Evolutionary conservation across 1,140 invertebrate genomes (phyloP), one percentile per base, ranked within the genome.

Genomic region (Hypsibius dujardini): DNA sequence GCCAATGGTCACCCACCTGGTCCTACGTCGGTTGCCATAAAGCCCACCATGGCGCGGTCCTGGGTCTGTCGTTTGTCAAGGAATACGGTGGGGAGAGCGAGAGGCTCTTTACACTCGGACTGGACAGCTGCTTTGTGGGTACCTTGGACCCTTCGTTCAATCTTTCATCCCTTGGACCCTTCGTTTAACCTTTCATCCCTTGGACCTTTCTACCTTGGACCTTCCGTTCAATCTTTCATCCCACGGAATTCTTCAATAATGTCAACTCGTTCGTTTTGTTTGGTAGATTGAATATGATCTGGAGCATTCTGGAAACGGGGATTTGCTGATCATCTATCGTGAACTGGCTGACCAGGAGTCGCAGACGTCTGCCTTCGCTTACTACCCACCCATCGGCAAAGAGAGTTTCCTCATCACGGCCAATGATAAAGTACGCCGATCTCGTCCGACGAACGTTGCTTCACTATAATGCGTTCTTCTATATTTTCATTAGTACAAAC

Each of bases 331-430:
- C n/a, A 7, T 7, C 7, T 56, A 56, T 56, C 50, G 50, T n/a
- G 50, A 56, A n/a, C 7, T 56, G 50, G n/a, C n/a, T n/a, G 50
- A 56, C 50, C n/a, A 7, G 50, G 50, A 56, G 50, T 7, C 7
- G 7, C 50, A 56, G n/a, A 7, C 50, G 7, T 56, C n/a, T 56
- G 50, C 50, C n/a, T 56, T 56, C 50, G 50, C 50, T n/a, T n/a
- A 7, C 50, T 56, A 56, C 50, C 50, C 50, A 56, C 50, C 50
- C 50, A 56, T 56, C 50, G n/a, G 50, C 50, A 56, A 56, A 56
- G 50, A 56, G n/a, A 56, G 50, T n/a, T 56, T 56, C 50, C 50
- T 56, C n/a, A 56, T 56, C 50, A 56, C 50, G 7, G 7, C 50
- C 50, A 56, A 56, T n/a, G n/a, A 56, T n/a, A 56, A 56, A 56